Evolutionary conservation across 1,140 invertebrate genomes (phyloP).

Genomic region (Drosophila malerkotliana): DNA sequence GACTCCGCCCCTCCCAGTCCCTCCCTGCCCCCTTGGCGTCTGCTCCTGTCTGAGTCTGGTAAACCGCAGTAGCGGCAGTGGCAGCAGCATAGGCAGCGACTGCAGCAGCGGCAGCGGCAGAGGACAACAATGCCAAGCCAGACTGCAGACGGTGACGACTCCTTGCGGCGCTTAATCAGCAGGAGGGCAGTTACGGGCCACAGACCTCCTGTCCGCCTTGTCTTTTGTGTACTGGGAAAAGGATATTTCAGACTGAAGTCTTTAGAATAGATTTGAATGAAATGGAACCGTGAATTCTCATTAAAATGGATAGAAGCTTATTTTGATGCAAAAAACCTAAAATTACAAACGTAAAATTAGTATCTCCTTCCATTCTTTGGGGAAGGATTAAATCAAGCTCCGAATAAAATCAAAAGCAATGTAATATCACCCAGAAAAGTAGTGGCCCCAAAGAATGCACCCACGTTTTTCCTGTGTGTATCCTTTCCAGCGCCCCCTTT

Average conservation of each 20-base stretch:
- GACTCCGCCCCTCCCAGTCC: slow-evolving; percentile 5
- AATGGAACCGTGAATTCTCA: not conserved
- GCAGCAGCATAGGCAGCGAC: not conserved
- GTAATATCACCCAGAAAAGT: too few species aligned
- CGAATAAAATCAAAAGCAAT: too few species aligned
- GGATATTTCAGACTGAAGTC: not conserved
- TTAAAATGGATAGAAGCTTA: not conserved
- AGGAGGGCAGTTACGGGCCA: slow-evolving; percentile 8
- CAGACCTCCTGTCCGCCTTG: slow-evolving; percentile 1
- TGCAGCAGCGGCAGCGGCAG: slow-evolving; percentile 13
- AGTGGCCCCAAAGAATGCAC: too few species aligned
- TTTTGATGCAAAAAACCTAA: not conserved
- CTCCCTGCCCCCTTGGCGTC: not conserved
- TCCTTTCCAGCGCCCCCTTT: slow-evolving; percentile 12
- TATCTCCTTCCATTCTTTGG: too few species aligned
- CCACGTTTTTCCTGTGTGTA: slow-evolving; percentile 32
- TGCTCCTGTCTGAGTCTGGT: slow-evolving; percentile 39
- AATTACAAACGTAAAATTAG: not conserved
- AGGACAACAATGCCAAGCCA: slow-evolving; percentile 38
- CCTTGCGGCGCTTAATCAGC: slow-evolving; percentile 56
- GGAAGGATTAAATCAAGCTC: too few species aligned
- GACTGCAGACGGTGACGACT: slow-evolving; percentile 53
- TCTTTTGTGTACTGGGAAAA: not conserved
- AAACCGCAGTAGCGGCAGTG: slow-evolving; percentile 39
- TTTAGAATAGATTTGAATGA: not conserved